Evolutionary conservation across 2,888 invertebrate genomes (phyloP).

Genomic region (Hedychridium roseum): DNA sequence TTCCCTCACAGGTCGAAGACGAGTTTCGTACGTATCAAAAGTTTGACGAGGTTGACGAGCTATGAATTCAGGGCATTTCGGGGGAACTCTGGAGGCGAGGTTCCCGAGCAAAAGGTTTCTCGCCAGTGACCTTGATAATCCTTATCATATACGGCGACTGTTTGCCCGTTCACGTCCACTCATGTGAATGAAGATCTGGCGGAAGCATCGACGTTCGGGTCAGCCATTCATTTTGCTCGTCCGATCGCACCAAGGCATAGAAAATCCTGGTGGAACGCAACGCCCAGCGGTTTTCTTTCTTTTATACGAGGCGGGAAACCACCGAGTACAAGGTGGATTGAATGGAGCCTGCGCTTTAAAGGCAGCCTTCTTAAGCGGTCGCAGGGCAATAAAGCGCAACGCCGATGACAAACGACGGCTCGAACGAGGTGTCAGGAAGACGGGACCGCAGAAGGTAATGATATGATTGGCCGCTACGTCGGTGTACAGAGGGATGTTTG

Average conservation of each 20-base stretch:
- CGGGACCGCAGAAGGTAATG: slow-evolving; percentile 61
- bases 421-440: slow-evolving; percentile 59
- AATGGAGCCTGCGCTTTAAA: slow-evolving; percentile 22
- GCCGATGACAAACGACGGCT: slow-evolving; percentile 57
- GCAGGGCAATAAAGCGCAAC: slow-evolving; percentile 38
- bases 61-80: too few relatives aligned
- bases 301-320: slow-evolving; percentile 30
- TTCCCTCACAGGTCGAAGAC: too few relatives aligned
- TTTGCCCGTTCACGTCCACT: too few relatives aligned
- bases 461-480: slow-evolving; percentile 59
- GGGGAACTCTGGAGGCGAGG: too few relatives aligned
- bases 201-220: slow-evolving; percentile 8
- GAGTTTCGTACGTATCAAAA: too few relatives aligned
- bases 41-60: too few relatives aligned
- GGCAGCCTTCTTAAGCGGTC: slow-evolving; percentile 31
- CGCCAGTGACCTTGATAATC: too few relatives aligned
- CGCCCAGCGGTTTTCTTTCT: slow-evolving; percentile 12
- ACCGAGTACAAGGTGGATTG: slow-evolving; percentile 14
- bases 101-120: too few relatives aligned
- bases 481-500: slow-evolving; percentile 52
- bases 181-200: too few relatives aligned
- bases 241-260: slow-evolving; percentile 4
- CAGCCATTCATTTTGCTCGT: too few relatives aligned
- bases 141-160: too few relatives aligned
- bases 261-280: slow-evolving; percentile 1